Conservation (phyloP, 2,113 vertebrate species). For the Microtus richardsoni region DNA sequence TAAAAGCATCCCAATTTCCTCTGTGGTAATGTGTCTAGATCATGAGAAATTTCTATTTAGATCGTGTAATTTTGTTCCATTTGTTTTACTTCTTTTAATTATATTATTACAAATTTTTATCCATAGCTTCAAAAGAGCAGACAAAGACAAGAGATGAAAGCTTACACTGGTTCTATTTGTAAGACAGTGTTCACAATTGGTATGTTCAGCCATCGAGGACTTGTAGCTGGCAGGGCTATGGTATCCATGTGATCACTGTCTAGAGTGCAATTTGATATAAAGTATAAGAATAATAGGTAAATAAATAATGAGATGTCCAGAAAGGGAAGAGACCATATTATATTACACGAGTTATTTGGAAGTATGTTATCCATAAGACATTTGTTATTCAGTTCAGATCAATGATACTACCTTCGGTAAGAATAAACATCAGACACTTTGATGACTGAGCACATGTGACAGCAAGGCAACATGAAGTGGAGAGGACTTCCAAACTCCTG, state of each 20-base stretch:
- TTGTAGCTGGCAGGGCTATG: background rate
- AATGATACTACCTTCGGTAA: background rate
- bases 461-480: background rate
- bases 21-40: background rate
- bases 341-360: background rate
- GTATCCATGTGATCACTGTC: rapidly evolving
- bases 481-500: no score
- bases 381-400: background rate
- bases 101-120: background rate
- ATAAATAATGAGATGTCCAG: background rate
- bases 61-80: background rate
- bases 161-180: background rate
- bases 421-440: background rate
- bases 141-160: background rate
- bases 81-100: background rate
- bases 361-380: background rate
- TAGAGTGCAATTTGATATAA: background rate
- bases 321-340: background rate
- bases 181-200: background rate
- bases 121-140: background rate
- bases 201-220: background rate
- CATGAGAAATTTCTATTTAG: background rate
- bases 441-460: background rate
- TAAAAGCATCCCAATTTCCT: background rate
- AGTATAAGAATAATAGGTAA: background rate